Evolutionary conservation across 2,113 vertebrate genomes (phyloP).

Genomic region (Bolborhynchus lineola): DNA sequence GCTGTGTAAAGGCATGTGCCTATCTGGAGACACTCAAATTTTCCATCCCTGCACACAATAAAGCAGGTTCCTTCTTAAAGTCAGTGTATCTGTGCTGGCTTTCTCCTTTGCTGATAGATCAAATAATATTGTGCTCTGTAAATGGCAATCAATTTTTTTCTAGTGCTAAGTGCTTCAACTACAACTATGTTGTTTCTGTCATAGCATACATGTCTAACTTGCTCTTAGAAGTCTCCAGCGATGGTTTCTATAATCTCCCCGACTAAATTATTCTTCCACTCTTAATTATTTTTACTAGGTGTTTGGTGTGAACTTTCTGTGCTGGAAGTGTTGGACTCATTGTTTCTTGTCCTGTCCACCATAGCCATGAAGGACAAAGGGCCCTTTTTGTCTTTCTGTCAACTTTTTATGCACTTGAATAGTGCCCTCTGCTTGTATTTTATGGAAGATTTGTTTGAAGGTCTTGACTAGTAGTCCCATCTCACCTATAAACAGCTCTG

Average conservation of each 20-base stretch:
- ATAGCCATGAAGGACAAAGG: neutral
- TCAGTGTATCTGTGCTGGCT: neutral
- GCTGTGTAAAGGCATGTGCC: neutral
- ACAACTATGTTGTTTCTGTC: neutral
- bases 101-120: neutral
- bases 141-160: neutral
- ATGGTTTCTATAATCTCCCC: neutral
- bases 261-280: neutral
- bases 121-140: neutral
- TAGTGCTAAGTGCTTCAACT: neutral
- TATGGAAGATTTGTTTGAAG: neutral
- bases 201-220: neutral
- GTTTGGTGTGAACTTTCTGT: neutral
- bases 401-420: neutral
- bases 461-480: neutral
- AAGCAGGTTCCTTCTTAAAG: neutral
- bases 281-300: neutral
- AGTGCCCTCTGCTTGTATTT: neutral
- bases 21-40: neutral
- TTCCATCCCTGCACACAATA: neutral
- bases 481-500: neutral
- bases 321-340: neutral
- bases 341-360: neutral
- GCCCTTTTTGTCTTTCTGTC: neutral
- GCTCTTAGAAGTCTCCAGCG: neutral